phyloP scores from a whole-genome alignment of 1,140 invertebrate genomes.

The Macrotrachela quadricornifera region DNA sequence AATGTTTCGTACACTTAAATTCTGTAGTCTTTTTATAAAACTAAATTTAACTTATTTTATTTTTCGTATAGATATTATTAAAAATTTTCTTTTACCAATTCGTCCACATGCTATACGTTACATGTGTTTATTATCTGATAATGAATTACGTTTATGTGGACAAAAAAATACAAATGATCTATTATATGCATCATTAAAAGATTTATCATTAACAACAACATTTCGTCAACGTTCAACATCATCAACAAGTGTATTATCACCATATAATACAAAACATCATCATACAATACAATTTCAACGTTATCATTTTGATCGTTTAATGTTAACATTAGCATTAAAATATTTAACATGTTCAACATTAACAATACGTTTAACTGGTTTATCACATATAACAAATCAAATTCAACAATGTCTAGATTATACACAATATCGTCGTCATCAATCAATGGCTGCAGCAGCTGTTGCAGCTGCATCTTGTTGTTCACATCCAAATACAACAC shows the following conservation, averaged over 20 bases:
- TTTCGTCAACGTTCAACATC: slow-evolving; percentile 37
- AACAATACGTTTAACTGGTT: slow-evolving; percentile 67
- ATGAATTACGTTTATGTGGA: slow-evolving; percentile 58
- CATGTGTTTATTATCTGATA: slow-evolving; percentile 73
- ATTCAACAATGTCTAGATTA: not conserved
- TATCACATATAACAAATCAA: slow-evolving; percentile 64
- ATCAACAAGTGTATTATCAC: slow-evolving; percentile 16
- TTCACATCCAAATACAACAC: slow-evolving; percentile 58
- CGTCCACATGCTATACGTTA: slow-evolving; percentile 33
- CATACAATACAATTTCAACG: slow-evolving; percentile 31
- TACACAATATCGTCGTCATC: slow-evolving; percentile 1
- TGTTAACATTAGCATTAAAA: slow-evolving; percentile 69
- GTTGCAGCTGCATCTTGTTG: slow-evolving; percentile 6
- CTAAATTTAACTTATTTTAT: not conserved
- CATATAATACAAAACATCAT: slow-evolving; percentile 55
- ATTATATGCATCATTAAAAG: slow-evolving; percentile 76
- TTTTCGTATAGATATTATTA: not conserved
- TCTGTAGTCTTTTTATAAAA: not conserved
- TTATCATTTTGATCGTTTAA: slow-evolving; percentile 45
- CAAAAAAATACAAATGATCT: slow-evolving; percentile 81
- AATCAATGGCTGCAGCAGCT: not conserved
- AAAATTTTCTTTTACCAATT: not conserved
- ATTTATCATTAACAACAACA: slow-evolving; percentile 21
- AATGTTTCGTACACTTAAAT: not conserved
- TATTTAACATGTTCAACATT: slow-evolving; percentile 71